Conservation (phyloP, 2,888 invertebrate genomes). For the Isoperla grammatica region DNA sequence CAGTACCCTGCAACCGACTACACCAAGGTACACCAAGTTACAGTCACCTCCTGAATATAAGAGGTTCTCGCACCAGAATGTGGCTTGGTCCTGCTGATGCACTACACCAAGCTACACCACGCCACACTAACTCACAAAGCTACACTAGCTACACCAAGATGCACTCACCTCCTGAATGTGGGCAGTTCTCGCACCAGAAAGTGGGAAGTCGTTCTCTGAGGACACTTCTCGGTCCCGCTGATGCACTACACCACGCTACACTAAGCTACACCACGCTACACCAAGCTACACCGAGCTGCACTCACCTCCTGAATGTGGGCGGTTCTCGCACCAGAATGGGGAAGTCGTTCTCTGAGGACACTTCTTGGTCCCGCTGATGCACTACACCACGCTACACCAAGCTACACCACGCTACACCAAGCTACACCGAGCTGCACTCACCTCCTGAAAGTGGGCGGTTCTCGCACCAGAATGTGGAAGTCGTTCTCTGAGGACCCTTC, state of each 20-base stretch:
- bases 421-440: too few species aligned
- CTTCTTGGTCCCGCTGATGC: conserved; percentile 88
- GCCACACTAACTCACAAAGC: too few species aligned
- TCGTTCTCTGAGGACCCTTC: conserved; percentile 93
- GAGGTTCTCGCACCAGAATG: conserved; percentile 75
- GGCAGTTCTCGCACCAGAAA: conserved; percentile 78
- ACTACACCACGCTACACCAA: too few species aligned
- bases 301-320: conserved; percentile 76
- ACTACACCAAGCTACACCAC: too few species aligned
- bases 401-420: too few species aligned
- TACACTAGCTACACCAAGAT: too few species aligned
- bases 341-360: conserved; percentile 92
- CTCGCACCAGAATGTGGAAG: conserved; percentile 78
- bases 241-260: conserved; percentile 92
- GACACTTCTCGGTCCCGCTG: conserved; percentile 89
- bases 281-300: too few species aligned
- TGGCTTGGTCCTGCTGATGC: conserved; percentile 89
- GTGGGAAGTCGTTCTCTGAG: conserved; percentile 92
- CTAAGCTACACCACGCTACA: too few species aligned
- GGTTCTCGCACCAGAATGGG: conserved; percentile 80
- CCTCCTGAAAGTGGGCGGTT: conserved; percentile 82
- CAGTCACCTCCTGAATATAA: conserved; percentile 73
- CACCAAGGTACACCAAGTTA: too few species aligned
- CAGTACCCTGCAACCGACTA: too few species aligned
- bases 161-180: conserved; percentile 69